These are phyloP conservation scores for Lapara coniferarum DNA, from an alignment of 2,888 invertebrate genomes.

Conservation along the genomic window DNA sequence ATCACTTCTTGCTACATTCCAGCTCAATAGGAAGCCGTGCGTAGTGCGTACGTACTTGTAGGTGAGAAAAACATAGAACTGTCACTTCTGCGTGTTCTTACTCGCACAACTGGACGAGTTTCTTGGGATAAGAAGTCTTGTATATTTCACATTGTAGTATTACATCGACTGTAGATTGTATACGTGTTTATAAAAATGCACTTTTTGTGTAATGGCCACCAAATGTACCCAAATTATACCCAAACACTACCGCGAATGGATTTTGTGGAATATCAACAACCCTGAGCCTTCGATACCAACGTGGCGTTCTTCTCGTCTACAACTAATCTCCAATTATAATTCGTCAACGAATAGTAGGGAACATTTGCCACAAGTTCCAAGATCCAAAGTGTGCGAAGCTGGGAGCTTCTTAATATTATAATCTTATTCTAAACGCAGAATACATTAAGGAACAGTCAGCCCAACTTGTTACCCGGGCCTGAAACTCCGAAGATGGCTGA, in stretches of 20 bases:
- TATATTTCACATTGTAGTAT: background rate
- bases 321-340: constrained; percentile 75
- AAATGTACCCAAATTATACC: constrained; percentile 1
- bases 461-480: constrained; percentile 47
- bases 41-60: background rate
- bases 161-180: constrained; percentile 12
- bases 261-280: constrained; percentile 5
- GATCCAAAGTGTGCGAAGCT: constrained; percentile 46
- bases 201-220: background rate
- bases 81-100: constrained; percentile 13
- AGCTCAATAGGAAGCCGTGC: constrained; percentile 14
- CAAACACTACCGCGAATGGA: constrained; percentile 1
- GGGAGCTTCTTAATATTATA: constrained; percentile 76
- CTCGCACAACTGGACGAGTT: constrained; percentile 16
- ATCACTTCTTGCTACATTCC: constrained; percentile 8
- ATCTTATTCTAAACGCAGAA: constrained; percentile 81
- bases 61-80: constrained; percentile 18
- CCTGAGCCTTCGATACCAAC: constrained; percentile 27
- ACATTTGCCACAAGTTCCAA: constrained; percentile 55
- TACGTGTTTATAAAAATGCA: constrained; percentile 11
- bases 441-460: constrained; percentile 67
- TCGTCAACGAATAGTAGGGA: constrained; percentile 55
- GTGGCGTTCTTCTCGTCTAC: constrained; percentile 34
- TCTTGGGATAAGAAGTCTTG: constrained; percentile 11
- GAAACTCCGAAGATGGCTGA: constrained; percentile 22